Evolutionary conservation across 2,888 invertebrate genomes (phyloP).

Genomic region (Pachymerium ferrugineum): DNA sequence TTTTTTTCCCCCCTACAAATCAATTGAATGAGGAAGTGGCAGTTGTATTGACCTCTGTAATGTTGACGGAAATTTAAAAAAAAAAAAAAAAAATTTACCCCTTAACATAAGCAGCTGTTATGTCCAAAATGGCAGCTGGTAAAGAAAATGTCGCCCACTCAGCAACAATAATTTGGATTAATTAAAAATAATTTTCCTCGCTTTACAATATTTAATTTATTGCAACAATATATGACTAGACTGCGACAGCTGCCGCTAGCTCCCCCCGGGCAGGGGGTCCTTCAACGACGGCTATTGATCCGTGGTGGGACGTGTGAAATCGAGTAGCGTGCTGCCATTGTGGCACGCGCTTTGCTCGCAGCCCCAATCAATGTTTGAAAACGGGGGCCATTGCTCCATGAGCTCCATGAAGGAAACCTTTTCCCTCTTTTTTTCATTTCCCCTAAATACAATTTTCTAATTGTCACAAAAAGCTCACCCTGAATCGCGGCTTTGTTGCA

Average conservation of each 20-base stretch:
- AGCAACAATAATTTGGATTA: no score
- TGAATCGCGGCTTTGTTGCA: conserved; percentile 22
- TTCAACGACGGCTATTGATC: conserved; percentile 22
- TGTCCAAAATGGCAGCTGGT: no score
- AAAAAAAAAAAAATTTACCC: no score
- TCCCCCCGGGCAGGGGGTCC: conserved; percentile 27
- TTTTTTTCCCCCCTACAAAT: no score
- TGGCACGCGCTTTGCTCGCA: conserved; percentile 27
- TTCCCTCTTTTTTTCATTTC: background rate
- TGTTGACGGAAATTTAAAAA: no score
- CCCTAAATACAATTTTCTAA: background rate
- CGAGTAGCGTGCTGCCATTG: conserved; percentile 27
- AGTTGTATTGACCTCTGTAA: no score
- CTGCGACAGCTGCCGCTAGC: conserved; percentile 20
- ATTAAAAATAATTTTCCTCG: no score
- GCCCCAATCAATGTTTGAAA: conserved; percentile 25
- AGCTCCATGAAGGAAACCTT: background rate
- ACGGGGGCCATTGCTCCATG: conserved; percentile 22
- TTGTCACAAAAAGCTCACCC: background rate
- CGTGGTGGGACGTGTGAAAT: conserved; percentile 27
- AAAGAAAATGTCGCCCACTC: no score
- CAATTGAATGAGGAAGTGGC: no score
- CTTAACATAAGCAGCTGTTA: no score
- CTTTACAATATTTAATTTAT: conserved; percentile 27
- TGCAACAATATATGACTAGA: conserved; percentile 19